These are phyloP conservation scores for Plotosus lineatus DNA, from an alignment of 2,113 vertebrate species.

Conservation along the genomic window DNA sequence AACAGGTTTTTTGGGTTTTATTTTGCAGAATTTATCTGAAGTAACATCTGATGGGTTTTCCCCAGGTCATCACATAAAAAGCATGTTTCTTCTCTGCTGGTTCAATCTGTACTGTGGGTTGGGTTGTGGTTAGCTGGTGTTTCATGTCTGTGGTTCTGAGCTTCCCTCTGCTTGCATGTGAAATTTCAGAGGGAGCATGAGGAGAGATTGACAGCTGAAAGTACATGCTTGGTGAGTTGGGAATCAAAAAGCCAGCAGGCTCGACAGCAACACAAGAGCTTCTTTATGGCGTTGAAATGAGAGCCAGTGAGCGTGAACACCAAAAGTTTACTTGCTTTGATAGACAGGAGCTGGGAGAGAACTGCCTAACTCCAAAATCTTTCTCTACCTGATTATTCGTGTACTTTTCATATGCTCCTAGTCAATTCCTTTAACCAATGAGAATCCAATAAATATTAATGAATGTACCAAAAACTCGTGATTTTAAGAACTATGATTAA, in stretches of 20 bases:
- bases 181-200: conserved; percentile 60
- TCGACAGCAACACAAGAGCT: conserved; percentile 32
- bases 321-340: conserved; percentile 26
- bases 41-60: not conserved
- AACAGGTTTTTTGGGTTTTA: not conserved
- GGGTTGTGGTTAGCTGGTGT: conserved; percentile 24
- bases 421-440: not conserved
- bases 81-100: conserved; percentile 10
- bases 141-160: conserved; percentile 37
- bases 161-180: conserved; percentile 57
- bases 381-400: conserved; percentile 15
- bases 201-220: conserved; percentile 58
- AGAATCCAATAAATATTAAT: not conserved
- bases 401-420: conserved; percentile 1
- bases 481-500: not conserved
- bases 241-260: conserved; percentile 32
- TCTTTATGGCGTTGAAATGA: conserved; percentile 36
- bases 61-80: not conserved
- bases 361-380: not conserved
- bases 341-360: conserved; percentile 3
- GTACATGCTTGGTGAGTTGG: conserved; percentile 58
- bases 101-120: conserved; percentile 9
- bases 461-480: not conserved
- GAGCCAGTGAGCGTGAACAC: conserved; percentile 13
- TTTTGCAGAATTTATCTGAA: not conserved